Conservation (phyloP, 1,140 invertebrate species). For the Halictus rubicundus region DNA sequence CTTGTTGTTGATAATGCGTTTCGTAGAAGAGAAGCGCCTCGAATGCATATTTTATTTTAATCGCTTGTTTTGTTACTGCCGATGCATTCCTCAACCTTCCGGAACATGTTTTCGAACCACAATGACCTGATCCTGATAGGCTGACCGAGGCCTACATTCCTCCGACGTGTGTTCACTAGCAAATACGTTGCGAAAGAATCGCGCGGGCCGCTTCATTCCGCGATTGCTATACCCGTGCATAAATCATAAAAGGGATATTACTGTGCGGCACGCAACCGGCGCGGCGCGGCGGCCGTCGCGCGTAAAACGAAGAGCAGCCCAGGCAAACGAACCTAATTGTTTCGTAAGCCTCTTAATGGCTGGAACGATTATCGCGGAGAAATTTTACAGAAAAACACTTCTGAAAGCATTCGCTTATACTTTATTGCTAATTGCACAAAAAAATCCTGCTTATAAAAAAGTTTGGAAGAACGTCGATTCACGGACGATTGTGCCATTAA, state of each 20-base stretch:
- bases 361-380: background rate
- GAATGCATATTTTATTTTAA: too few relatives aligned
- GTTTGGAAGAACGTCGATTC: background rate
- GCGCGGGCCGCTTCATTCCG: slow-evolving; percentile 6
- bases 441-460: background rate
- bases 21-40: too few relatives aligned
- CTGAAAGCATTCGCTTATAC: too few relatives aligned
- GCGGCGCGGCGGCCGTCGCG: background rate
- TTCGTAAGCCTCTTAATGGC: slow-evolving; percentile 33
- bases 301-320: too few relatives aligned
- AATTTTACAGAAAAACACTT: background rate
- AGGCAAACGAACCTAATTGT: background rate
- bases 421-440: background rate
- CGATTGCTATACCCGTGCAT: slow-evolving; percentile 5
- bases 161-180: slow-evolving; percentile 47
- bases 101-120: slow-evolving; percentile 23
- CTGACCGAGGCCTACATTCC: slow-evolving; percentile 66
- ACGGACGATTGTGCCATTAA: background rate
- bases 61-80: too few relatives aligned
- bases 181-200: slow-evolving; percentile 57
- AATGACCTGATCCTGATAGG: slow-evolving; percentile 51
- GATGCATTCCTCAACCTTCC: background rate
- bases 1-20: too few relatives aligned
- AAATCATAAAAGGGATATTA: slow-evolving; percentile 26
- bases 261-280: background rate